Evolutionary conservation across 23 tunicate species (phyloP).

Genomic region (Halocynthia aurantium): DNA sequence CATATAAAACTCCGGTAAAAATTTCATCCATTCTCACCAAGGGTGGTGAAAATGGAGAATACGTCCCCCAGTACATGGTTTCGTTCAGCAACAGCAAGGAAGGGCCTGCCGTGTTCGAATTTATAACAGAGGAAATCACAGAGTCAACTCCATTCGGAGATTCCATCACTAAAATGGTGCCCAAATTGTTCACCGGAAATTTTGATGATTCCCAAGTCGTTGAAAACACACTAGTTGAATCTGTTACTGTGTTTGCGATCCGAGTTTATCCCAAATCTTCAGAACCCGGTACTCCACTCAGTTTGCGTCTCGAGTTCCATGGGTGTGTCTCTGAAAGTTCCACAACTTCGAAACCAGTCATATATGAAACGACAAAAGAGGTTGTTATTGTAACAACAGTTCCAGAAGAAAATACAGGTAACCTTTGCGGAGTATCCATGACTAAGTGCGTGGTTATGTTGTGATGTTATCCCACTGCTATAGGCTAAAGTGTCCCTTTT

Average conservation of each 20-base stretch:
- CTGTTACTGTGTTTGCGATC: slow-evolving; percentile 24
- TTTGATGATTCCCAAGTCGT: slow-evolving; percentile 36
- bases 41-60: slow-evolving; percentile 70
- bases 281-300: slow-evolving; percentile 11
- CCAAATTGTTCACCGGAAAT: slow-evolving; percentile 41
- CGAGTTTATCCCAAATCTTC: slow-evolving; percentile 50
- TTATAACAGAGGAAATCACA: neutral
- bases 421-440: too few species aligned
- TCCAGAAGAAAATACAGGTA: neutral
- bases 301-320: slow-evolving; percentile 60
- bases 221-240: slow-evolving; percentile 35
- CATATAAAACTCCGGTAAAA: slow-evolving; percentile 18
- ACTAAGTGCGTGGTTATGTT: too few species aligned
- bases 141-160: neutral
- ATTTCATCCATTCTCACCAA: slow-evolving; percentile 65
- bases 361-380: slow-evolving; percentile 36
- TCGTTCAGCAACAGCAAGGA: slow-evolving; percentile 31
- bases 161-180: neutral
- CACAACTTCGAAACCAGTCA: slow-evolving; percentile 28
- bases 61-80: slow-evolving; percentile 27
- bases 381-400: slow-evolving; percentile 3
- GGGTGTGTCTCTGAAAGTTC: slow-evolving; percentile 35
- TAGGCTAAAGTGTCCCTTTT: too few species aligned
- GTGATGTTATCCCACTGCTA: too few species aligned
- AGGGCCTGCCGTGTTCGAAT: slow-evolving; percentile 9